Evolutionary conservation across 1,140 invertebrate genomes (phyloP).

Genomic region (Calephelis nemesis): DNA sequence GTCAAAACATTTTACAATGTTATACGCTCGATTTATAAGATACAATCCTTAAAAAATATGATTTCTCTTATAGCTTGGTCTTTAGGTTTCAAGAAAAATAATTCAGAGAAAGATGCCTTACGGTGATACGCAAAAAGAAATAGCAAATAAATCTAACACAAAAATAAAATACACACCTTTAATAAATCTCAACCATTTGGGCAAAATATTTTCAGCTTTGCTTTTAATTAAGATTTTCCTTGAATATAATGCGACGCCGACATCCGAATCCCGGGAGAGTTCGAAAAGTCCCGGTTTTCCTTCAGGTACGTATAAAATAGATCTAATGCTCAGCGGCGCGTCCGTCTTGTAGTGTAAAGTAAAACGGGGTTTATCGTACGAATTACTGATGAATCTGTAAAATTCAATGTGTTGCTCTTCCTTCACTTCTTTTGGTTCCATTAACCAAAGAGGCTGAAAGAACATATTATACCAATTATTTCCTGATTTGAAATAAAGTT

Average conservation of each 20-base stretch:
- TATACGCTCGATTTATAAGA: too few species aligned
- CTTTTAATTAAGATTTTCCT: constrained; percentile 94
- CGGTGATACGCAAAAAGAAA: too few species aligned
- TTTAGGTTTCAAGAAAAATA: neutral
- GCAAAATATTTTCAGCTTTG: constrained; percentile 93
- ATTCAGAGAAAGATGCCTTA: neutral
- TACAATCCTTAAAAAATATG: too few species aligned
- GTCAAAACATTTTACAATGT: too few species aligned
- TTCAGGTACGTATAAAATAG: constrained; percentile 96
- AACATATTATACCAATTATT: constrained; percentile 20
- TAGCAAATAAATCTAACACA: too few species aligned
- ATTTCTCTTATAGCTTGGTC: too few species aligned
- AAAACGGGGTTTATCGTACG: constrained; percentile 91
- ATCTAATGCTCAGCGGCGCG: constrained; percentile 93
- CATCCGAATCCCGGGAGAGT: constrained; percentile 89
- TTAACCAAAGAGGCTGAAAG: constrained; percentile 93
- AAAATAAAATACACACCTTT: constrained; percentile 82
- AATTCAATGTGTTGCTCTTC: constrained; percentile 94
- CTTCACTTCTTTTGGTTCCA: constrained; percentile 93
- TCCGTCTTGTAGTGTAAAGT: constrained; percentile 93
- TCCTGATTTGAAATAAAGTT: too few species aligned
- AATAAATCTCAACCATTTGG: constrained; percentile 96
- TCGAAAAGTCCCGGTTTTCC: constrained; percentile 94
- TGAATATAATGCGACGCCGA: constrained; percentile 93
- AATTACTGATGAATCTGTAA: constrained; percentile 91